Evolutionary conservation across 1,140 invertebrate species (phyloP), one percentile per base, ranked within the genome.

Genomic region (Diachasmimorpha longicaudata): DNA sequence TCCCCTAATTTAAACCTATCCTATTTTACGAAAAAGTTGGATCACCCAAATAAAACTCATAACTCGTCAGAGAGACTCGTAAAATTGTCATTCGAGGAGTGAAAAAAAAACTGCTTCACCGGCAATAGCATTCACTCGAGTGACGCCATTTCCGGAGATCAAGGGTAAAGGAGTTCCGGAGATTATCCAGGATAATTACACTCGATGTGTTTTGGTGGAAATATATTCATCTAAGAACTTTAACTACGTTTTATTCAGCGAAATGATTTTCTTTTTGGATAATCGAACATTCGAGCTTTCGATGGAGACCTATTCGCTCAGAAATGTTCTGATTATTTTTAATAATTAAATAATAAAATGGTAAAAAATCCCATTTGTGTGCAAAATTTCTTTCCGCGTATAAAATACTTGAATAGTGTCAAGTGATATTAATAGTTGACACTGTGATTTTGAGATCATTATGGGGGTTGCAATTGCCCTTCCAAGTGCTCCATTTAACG

Each of bases 71-170:
- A 25, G 21, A 63, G 23, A 63, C 5, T 10, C 19, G 19, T 9
- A 63, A 63, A 23, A 63, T 63, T 25, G 58, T 25, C 21, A 63
- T 63, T 23, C 5, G 19, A 63, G 14, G 58, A 25, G 23, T 13
- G 14, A 63, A 63, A 63, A 52, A 16, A 19, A 52, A 52, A 3
- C 2, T 52, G 48, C 2, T 52, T 52, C 48, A 52, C 48, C 48
- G 2, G 19, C 48, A 52, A 52, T 52, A 52, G 58, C 58, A 63
- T 63, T 63, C 58, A 63, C 58, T 63, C 58, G 4, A 25, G 10
- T 63, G 58, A 63, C 23, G 58, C 13, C 58, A 63, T 63, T 63
- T 63, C 58, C 58, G 58, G 58, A 63, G 58, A 63, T 63, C 58
- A 63, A 63, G 58, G 58, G 58, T 63, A 63, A 63, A 63, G 23